Base-by-base conservation (phyloP, 2,797 vertebrate species). In the Sebastes steindachneri region DNA sequence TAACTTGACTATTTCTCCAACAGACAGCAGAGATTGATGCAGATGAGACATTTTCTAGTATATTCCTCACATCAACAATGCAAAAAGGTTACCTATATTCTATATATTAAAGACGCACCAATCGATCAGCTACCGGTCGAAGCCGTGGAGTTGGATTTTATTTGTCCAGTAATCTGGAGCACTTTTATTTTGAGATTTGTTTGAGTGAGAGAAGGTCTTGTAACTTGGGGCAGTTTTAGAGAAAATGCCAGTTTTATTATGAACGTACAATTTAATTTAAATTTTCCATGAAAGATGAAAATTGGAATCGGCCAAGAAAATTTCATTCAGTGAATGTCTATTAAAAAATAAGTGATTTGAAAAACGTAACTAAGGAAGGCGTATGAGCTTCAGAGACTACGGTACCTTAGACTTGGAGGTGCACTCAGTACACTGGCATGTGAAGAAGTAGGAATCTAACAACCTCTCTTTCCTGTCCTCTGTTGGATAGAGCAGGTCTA, bases 401-500 rank as follows among this genome's bases (percentile, higher is more conserved):
- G 0, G 4, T 89, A 98, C 98, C 97, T 99, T 99, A 28, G 97
- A 97, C 90, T 93, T 97, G 1, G 94, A 96, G 75, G 93, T 89
- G 65, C 99, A 99, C 85, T 99, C 98, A n/a, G 85, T 96, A 83
- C 99, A 99, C 80, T 97, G 96, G 75, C 99, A 99, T 11, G 86
- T 95, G 45, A 99, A 99, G 94, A 99, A 99, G 84, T 99, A 99
- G 0, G 97, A 97, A 77, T 99, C 98, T 79, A 93, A 93, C 55
- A 99, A 82, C 68, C 98, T 95, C 88, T 99, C 98, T 26, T 96
- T 98, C 68, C 99, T 95, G 83, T 99, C 99, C 69, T 99, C 98
- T 28, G 98, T 99, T 4, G 99, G 97, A 88, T 99, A 99, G n/a
- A 99, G 94, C 71, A 99, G 95, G 92, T 99, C 99, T 59, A 99